phyloP scores from a whole-genome alignment of 2,113 vertebrate species.

The Cavia porcellus region DNA sequence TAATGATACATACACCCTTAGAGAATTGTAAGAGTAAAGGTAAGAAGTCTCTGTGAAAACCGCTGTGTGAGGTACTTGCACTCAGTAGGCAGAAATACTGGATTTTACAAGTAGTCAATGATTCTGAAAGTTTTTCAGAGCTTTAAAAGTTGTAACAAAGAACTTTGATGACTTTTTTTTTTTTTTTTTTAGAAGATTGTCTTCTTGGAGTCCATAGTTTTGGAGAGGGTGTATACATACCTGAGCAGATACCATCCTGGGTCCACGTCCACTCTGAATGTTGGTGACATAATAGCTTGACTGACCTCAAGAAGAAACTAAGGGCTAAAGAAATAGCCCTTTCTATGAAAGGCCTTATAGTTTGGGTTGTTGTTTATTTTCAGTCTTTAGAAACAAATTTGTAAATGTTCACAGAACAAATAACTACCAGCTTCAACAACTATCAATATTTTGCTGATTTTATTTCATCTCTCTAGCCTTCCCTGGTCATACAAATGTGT shows the following conservation, averaged over 20 bases:
- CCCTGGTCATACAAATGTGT: neutral
- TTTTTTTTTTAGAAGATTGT: neutral
- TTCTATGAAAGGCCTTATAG: neutral
- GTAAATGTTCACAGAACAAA: slow-evolving; percentile 51
- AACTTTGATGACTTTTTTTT: neutral
- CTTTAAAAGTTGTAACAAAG: slow-evolving; percentile 1
- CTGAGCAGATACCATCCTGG: neutral
- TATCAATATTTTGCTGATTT: slow-evolving; percentile 24
- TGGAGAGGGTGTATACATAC: accelerated
- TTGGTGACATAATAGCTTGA: accelerated
- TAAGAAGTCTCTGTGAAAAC: neutral
- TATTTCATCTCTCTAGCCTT: slow-evolving; percentile 8
- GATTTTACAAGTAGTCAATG: neutral
- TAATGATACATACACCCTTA: neutral
- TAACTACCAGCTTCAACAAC: slow-evolving; percentile 19
- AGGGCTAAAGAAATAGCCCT: no score
- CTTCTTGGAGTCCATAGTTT: neutral
- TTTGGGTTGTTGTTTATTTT: neutral
- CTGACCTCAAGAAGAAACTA: neutral
- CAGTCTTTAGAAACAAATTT: slow-evolving; percentile 47
- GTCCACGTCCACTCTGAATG: neutral
- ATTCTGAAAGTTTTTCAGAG: neutral
- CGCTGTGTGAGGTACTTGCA: neutral
- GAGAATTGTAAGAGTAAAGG: neutral
- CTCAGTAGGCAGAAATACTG: neutral